Percentiles rank a stretch among this genome's conserved stretches.
These are phyloP conservation scores for Glyphotaelius pellucidus DNA, from an alignment of 2,888 invertebrate species.

Conservation along the genomic window DNA sequence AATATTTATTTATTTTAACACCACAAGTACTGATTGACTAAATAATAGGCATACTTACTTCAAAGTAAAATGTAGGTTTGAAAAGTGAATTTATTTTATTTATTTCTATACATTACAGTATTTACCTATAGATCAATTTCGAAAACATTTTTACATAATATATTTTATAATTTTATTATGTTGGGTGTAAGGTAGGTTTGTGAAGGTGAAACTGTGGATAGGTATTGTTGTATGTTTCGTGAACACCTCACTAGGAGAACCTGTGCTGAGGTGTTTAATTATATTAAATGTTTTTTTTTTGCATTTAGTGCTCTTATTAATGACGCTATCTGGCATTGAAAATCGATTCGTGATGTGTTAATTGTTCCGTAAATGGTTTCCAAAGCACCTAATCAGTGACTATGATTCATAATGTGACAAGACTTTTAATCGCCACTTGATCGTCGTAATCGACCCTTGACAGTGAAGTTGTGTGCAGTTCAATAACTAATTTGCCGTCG, in stretches of 20 bases:
- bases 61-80: background rate
- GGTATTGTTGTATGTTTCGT: too few relatives aligned
- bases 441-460: background rate
- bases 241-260: too few relatives aligned
- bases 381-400: background rate
- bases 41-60: background rate
- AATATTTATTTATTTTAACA: background rate
- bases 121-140: too few relatives aligned
- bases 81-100: background rate
- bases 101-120: too few relatives aligned
- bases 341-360: background rate
- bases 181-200: too few relatives aligned
- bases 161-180: too few relatives aligned
- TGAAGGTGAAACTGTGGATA: too few relatives aligned
- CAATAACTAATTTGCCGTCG: background rate
- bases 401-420: background rate
- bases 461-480: background rate
- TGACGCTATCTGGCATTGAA: background rate
- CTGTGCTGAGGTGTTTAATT: too few relatives aligned
- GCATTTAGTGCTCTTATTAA: background rate
- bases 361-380: background rate
- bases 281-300: too few relatives aligned
- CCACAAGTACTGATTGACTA: background rate
- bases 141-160: too few relatives aligned
- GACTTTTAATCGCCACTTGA: background rate